Conservation (phyloP, 2,888 invertebrate genomes). For the Lasius platythorax region DNA sequence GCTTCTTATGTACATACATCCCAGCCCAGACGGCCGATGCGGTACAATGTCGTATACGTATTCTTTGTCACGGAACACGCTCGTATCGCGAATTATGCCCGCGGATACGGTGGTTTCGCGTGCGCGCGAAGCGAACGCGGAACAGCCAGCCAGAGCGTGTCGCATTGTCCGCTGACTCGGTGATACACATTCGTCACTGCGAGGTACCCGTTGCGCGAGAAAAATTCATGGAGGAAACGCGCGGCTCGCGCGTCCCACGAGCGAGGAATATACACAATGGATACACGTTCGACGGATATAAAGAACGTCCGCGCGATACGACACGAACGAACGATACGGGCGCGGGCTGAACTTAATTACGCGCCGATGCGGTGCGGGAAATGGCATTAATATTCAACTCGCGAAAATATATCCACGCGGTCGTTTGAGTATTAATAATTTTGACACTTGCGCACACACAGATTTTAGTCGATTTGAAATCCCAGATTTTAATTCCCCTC, state of each 20-base stretch:
- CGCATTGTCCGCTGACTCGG: constrained; percentile 73
- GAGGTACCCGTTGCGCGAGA: constrained; percentile 57
- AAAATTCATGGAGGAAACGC: constrained; percentile 47
- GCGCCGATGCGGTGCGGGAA: neutral
- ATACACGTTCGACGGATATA: constrained; percentile 9
- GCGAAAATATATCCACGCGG: neutral
- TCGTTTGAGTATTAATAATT: constrained; percentile 18
- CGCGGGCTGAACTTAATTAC: neutral
- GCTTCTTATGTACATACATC: constrained; percentile 37
- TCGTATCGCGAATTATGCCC: constrained; percentile 65
- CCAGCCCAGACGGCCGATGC: constrained; percentile 9
- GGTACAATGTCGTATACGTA: constrained; percentile 32
- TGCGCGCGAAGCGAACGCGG: constrained; percentile 66
- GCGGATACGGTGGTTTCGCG: constrained; percentile 53
- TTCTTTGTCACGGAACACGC: constrained; percentile 62
- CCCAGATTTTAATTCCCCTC: constrained; percentile 15
- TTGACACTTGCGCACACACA: neutral
- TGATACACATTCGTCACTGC: constrained; percentile 69
- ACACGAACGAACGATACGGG: constrained; percentile 13
- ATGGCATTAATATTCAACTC: neutral
- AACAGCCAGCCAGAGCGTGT: constrained; percentile 75
- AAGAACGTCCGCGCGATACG: constrained; percentile 15
- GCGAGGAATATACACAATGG: constrained; percentile 15
- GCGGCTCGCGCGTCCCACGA: constrained; percentile 2
- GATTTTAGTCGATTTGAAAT: constrained; percentile 13